A percentile compares a stretch with the other conserved stretches of the same genome.
Evolutionary conservation across 2,888 invertebrate genomes (phyloP).

Genomic region (Pseudoips prasinana): DNA sequence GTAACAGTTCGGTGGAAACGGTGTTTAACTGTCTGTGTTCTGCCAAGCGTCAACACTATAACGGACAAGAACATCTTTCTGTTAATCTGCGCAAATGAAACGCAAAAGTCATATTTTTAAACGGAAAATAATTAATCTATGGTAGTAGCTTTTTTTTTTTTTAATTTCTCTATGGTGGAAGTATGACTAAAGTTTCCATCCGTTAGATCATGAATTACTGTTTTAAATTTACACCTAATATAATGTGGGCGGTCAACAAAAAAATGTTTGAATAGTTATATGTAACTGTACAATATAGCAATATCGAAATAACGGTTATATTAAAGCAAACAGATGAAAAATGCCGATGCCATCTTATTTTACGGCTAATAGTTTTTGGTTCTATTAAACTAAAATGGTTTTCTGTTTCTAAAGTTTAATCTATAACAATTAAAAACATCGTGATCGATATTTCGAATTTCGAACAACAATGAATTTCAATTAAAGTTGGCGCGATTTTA

Average conservation of each 20-base stretch:
- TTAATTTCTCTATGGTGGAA: constrained; percentile 13
- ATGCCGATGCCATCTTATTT: too few relatives aligned
- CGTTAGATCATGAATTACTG: constrained; percentile 33
- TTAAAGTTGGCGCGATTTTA: constrained; percentile 58
- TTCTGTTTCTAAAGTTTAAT: too few relatives aligned
- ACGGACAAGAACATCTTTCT: constrained; percentile 47
- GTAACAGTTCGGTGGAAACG: constrained; percentile 52
- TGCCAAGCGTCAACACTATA: constrained; percentile 52
- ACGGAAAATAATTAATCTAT: not conserved
- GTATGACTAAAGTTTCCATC: constrained; percentile 27
- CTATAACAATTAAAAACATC: too few relatives aligned
- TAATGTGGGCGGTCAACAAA: constrained; percentile 35
- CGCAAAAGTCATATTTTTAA: constrained; percentile 7
- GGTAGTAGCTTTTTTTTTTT: too few relatives aligned
- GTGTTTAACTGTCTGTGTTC: constrained; percentile 61
- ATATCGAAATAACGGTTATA: constrained; percentile 43
- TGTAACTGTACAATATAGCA: constrained; percentile 48
- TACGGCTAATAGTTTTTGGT: too few relatives aligned
- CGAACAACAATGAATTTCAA: constrained; percentile 48
- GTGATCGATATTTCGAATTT: too few relatives aligned
- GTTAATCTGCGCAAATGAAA: constrained; percentile 38
- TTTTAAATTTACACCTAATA: constrained; percentile 42
- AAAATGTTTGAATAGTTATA: constrained; percentile 41
- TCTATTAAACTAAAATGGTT: too few relatives aligned
- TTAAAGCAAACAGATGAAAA: constrained; percentile 34